These are phyloP conservation scores for Tupaia tana DNA, from an alignment of 2,113 vertebrate species.

Conservation along the genomic window DNA sequence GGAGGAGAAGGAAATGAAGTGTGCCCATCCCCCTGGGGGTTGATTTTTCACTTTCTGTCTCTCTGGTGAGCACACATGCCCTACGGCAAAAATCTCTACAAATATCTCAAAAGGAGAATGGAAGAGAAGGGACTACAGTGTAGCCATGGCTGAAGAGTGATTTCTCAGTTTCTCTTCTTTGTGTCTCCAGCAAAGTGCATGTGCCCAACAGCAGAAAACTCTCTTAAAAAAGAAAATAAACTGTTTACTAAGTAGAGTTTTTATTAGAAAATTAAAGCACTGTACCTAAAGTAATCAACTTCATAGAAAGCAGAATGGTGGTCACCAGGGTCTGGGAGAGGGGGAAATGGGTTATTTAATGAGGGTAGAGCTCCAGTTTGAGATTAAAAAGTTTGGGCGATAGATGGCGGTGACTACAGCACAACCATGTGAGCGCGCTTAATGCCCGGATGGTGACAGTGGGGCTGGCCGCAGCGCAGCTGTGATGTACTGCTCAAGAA, in stretches of 20 bases:
- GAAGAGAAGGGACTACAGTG: no score
- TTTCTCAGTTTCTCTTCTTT: no score
- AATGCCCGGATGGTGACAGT: neutral
- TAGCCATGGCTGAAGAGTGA: no score
- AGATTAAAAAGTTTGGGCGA: neutral
- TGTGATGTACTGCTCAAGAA: no score
- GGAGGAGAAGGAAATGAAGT: no score
- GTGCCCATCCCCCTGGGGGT: no score
- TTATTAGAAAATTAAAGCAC: slow-evolving; percentile 45
- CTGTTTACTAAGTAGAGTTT: slow-evolving; percentile 9
- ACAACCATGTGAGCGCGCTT: neutral
- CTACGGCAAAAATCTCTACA: no score
- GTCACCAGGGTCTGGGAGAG: neutral
- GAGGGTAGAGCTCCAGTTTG: neutral
- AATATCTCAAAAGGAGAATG: no score
- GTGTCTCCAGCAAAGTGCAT: no score
- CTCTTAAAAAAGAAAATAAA: neutral
- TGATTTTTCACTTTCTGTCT: no score
- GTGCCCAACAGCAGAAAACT: no score
- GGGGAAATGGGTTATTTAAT: accelerated
- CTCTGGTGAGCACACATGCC: no score
- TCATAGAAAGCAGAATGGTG: neutral
- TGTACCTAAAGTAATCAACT: neutral
- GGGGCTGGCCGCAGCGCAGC: neutral
- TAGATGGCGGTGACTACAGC: neutral